phyloP scores from a whole-genome alignment of 1,140 invertebrate genomes.

The Drosophila nigrodunni region DNA sequence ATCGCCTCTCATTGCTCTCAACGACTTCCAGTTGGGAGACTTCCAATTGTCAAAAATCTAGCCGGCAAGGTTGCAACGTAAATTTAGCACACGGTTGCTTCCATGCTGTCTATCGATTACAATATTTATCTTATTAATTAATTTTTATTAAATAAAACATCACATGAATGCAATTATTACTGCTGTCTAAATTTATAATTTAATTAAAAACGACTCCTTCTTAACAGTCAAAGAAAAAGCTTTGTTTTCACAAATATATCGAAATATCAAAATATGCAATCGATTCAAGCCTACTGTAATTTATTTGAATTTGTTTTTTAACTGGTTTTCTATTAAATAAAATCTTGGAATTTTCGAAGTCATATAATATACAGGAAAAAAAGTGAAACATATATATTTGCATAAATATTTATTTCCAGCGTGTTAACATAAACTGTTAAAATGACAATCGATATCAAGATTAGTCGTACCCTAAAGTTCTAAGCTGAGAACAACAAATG shows the following conservation, averaged over 20 bases:
- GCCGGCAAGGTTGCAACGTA: constrained; percentile 43
- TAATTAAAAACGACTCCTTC: too few relatives aligned
- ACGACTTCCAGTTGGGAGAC: constrained; percentile 6
- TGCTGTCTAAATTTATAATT: too few relatives aligned
- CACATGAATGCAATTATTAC: too few relatives aligned
- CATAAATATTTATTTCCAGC: not conserved
- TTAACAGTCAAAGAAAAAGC: too few relatives aligned
- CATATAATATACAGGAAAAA: too few relatives aligned
- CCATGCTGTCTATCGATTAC: not conserved
- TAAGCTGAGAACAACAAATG: not conserved
- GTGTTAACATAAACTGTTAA: not conserved
- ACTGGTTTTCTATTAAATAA: too few relatives aligned
- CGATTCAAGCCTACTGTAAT: too few relatives aligned
- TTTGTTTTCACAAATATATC: too few relatives aligned
- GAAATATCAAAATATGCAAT: too few relatives aligned
- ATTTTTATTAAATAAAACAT: too few relatives aligned
- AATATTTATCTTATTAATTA: not conserved
- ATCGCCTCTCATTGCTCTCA: constrained; percentile 10
- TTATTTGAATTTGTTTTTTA: too few relatives aligned
- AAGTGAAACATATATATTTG: too few relatives aligned
- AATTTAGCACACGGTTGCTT: constrained; percentile 14
- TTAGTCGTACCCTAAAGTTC: not conserved
- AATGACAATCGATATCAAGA: not conserved
- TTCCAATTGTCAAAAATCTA: constrained; percentile 52
- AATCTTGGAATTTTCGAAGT: not conserved